A percentile compares a stretch with the other conserved stretches of the same genome.
Evolutionary conservation across 2,888 invertebrate genomes (phyloP).

Genomic region (Rambutsinella grinnellia): DNA sequence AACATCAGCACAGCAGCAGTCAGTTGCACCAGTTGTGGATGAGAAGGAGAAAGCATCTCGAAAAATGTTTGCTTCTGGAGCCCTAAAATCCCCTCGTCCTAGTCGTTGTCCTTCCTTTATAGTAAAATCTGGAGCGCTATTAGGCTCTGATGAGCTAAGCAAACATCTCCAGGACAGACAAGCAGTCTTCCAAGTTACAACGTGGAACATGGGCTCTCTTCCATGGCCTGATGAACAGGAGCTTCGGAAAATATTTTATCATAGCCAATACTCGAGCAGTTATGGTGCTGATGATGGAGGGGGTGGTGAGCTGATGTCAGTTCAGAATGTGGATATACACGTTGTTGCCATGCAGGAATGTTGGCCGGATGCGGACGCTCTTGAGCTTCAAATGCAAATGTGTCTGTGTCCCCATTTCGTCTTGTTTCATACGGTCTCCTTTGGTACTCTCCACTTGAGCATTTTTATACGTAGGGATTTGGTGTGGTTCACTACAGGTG

Average conservation of each 20-base stretch:
- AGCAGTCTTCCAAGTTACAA: constrained; percentile 89
- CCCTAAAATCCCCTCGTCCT: too few relatives aligned
- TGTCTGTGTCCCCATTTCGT: constrained; percentile 94
- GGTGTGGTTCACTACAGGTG: constrained; percentile 92
- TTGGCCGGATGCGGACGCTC: constrained; percentile 86
- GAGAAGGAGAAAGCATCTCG: not conserved
- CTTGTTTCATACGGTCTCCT: constrained; percentile 85
- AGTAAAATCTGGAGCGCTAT: constrained; percentile 73
- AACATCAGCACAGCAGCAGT: constrained; percentile 1
- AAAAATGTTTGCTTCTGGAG: not conserved
- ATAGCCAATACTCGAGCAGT: constrained; percentile 18
- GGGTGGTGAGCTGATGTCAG: constrained; percentile 31
- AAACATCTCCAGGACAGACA: constrained; percentile 82
- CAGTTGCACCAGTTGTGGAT: too few relatives aligned
- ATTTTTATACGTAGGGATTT: constrained; percentile 91
- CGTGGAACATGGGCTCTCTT: constrained; percentile 98
- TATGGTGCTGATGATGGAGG: not conserved
- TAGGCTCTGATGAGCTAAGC: constrained; percentile 87
- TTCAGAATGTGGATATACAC: constrained; percentile 78
- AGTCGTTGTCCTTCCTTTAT: too few relatives aligned
- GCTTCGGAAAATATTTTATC: constrained; percentile 62
- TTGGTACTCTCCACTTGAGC: constrained; percentile 90
- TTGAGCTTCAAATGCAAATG: constrained; percentile 93
- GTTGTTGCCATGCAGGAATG: constrained; percentile 96
- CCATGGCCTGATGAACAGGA: constrained; percentile 67